These are phyloP conservation scores for Sminthurinus signatus DNA, from an alignment of 1,140 invertebrate genomes.

Conservation along the genomic window DNA sequence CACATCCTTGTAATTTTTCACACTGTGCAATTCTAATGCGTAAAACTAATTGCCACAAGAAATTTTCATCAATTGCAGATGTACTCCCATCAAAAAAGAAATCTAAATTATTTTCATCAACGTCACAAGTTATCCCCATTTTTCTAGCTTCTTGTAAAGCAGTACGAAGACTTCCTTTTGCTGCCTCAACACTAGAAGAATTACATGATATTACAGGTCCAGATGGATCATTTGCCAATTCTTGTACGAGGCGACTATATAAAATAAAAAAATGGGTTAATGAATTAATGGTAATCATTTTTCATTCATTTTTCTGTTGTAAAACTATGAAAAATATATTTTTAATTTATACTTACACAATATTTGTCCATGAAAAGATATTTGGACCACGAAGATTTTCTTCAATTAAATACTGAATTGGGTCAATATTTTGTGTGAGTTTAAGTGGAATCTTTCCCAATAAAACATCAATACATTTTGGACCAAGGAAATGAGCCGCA, in stretches of 20 bases:
- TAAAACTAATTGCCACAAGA: slow-evolving; percentile 1
- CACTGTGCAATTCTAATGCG: slow-evolving; percentile 1
- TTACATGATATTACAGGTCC: background rate
- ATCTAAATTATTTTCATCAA: background rate
- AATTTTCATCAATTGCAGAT: background rate
- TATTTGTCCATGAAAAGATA: slow-evolving; percentile 9
- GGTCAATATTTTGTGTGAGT: background rate
- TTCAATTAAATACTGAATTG: background rate
- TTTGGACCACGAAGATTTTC: slow-evolving; percentile 5
- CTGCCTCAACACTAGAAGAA: background rate
- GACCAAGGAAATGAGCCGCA: background rate
- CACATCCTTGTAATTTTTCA: slow-evolving; percentile 1
- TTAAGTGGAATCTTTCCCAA: background rate
- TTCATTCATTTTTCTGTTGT: no score
- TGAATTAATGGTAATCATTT: no score
- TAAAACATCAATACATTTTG: background rate
- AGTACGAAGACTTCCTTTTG: background rate
- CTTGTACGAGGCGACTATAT: background rate
- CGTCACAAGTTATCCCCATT: background rate
- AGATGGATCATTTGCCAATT: background rate
- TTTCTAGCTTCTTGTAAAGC: background rate
- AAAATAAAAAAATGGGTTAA: no score
- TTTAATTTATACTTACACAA: slow-evolving; percentile 3
- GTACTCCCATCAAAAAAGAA: background rate
- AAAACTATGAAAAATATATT: no score